Evolutionary conservation across 2,888 invertebrate genomes (phyloP), one percentile per base, ranked within the genome.

Genomic region (Octodonta nipae): DNA sequence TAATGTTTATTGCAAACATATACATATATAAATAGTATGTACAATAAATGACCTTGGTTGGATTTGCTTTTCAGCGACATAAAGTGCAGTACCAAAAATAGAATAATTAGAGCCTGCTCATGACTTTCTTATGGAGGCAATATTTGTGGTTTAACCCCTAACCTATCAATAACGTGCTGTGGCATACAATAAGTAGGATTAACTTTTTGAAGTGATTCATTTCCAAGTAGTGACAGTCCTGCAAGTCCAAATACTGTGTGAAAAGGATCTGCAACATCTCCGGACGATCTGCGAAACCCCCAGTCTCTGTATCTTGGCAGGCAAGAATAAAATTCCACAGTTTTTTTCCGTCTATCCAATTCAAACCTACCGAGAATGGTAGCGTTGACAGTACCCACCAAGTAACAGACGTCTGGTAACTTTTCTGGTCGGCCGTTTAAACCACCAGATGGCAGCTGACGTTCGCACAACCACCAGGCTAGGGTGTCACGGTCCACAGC

Each of bases 311-410:
- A 53, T 98, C 96, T 63, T 85, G 81, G 54, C 86, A 86, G 0
- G 89, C 88, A 25, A 88, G 58, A 35, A 50, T 91, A 56, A 87
- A 86, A 39, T 69, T 66, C 58, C 81, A 77, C 50, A 89, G 58
- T 41, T 74, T 73, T 10, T 76, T 73, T 42, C 79, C 81, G 62
- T 92, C 83, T 27, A 98, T 89, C 93, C 95, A 99, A 61, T 93
- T 85, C 33, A 93, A 70, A 37, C 88, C 73, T 24, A 91, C 92
- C 47, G 99, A 70, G 56, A 98, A 93, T 17, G 83, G 77, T 8
- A 99, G 65, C 0, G 95, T 91, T 1, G 98, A 80, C 40, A 99
- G 70, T n/a, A 99, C 98, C 98, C 98, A 99, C 98, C 98, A 99
- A 96, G 56, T 99, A 99, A 58, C 98, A 99, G 2, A 99, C 86